Base-by-base conservation (phyloP, 2,888 invertebrate genomes). In the Helobdella robusta region DNA sequence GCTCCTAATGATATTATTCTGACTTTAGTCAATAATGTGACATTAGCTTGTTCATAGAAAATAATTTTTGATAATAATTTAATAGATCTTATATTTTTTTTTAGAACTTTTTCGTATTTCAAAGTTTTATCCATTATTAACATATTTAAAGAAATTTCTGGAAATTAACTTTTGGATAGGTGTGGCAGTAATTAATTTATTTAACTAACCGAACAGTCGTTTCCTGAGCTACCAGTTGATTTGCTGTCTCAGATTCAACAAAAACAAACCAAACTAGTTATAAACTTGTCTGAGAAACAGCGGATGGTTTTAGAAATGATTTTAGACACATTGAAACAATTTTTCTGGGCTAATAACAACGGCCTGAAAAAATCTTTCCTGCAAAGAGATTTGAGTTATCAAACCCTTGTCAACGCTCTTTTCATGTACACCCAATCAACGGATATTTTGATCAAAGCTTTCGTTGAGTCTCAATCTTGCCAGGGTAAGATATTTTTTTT, bases 351-450 rank as follows among this genome's bases (percentile, higher is more conserved):
- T 1, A 92, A 91, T 40, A 98, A 98, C 60, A 93, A 93, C 76
- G 98, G 98, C 20, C 83, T 98, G 67, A 98, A 98, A 84, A 97
- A 97, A 80, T 88, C 89, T 18, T 98, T 95, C 85, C 82, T 98
- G 70, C 98, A 98, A 78, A 97, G 97, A 82, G 94, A 93, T 70
- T 84, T 92, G 0, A 98, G 98, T 78, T 82, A 98, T 67, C 93
- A 94, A 78, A 94, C 93, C 66, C 82, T 98, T 70, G 86, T 94
- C 78, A 97, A 98, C 78, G 98, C 98, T 2, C 84, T 98, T 65
- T 95, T 94, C 70, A 83, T 99, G 72, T 98, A 98, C 84, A 98
- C 98, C 2, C 98, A 98, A 83, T 95, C 97, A n/a, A 99, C 98
- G 25, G 98, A 98, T 75, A 93, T 95, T 25, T 85, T 99, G 69